A percentile compares a stretch with the other conserved stretches of the same genome.
Conservation (phyloP, 2,113 vertebrate genomes). For the Anolis carolinensis region DNA sequence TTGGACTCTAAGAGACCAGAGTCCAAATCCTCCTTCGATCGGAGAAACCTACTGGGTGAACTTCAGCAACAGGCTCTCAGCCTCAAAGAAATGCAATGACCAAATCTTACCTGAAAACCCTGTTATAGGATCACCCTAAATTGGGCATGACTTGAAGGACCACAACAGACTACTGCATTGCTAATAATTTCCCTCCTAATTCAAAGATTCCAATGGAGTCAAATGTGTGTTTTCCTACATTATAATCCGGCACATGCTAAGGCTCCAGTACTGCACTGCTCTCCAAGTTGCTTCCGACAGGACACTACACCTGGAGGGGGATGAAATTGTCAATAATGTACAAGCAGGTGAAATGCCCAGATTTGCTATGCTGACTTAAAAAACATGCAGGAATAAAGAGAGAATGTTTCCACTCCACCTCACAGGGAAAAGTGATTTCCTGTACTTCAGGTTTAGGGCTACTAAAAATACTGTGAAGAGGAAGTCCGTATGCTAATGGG, state of each 20-base stretch:
- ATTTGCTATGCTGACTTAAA: background rate
- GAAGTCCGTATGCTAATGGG: background rate
- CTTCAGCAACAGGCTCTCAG: too few relatives aligned
- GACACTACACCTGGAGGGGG: background rate
- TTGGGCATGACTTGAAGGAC: too few relatives aligned
- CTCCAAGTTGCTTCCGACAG: background rate
- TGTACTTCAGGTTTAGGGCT: background rate
- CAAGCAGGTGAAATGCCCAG: background rate
- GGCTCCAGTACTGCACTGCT: background rate
- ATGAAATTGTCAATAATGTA: background rate
- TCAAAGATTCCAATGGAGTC: background rate
- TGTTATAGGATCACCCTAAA: too few relatives aligned
- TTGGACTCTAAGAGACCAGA: too few relatives aligned
- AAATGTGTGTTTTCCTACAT: background rate
- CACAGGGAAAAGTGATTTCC: background rate
- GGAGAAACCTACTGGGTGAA: too few relatives aligned
- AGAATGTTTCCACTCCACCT: background rate
- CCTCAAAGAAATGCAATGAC: too few relatives aligned
- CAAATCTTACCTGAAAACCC: too few relatives aligned
- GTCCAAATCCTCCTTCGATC: too few relatives aligned
- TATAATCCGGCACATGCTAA: background rate
- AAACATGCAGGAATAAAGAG: background rate
- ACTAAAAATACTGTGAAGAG: background rate
- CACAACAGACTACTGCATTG: too few relatives aligned
- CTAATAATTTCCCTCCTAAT: background rate